Evolutionary conservation across 2,797 vertebrate genomes (phyloP), one percentile per base, ranked within the genome.

Genomic region (Sebastes itinus): DNA sequence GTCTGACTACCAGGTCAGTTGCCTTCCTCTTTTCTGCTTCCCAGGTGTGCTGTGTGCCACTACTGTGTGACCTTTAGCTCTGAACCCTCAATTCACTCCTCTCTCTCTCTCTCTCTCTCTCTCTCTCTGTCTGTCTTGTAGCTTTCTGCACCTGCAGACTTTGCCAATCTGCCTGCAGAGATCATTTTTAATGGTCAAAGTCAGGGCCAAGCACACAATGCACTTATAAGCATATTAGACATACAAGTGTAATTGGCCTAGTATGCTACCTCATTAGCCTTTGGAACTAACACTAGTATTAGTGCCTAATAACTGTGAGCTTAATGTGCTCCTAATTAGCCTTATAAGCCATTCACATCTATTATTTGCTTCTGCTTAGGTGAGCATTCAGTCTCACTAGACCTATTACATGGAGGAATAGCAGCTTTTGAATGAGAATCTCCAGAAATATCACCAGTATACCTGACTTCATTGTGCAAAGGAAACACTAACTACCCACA

Each of bases 271-370:
- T 87, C 84, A 90, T 90, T 92, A 91, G 76, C 82, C 75, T 88
- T 77, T 81, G 78, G 65, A 87, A 82, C 64, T 62, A 88, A 82
- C 68, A 49, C 75, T 49, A 70, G 70, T 75, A 71, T 78, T 81
- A 70, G 72, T 42, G 63, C 62, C 72, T 83, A 72, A 91, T 85
- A 85, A 82, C 72, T 67, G 66, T 67, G 76, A 71, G 77, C 75
- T 66, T 87, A 87, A 91, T 82, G 76, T 83, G 72, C 54, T 83
- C 70, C 72, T 87, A 88, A 91, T 90, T 89, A 86, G 83, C 75
- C 80, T 80, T 60, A 76, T 64, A 87, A 87, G 81, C 81, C 82
- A 73, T 76, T 90, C 74, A 80, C 59, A 84, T 86, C 82, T 86
- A 73, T 81, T 83, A 85, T 86, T 82, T 79, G 55, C 77, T 80